Base-by-base conservation (phyloP, 2,888 invertebrate genomes). In the Pogonocherus hispidulus region DNA sequence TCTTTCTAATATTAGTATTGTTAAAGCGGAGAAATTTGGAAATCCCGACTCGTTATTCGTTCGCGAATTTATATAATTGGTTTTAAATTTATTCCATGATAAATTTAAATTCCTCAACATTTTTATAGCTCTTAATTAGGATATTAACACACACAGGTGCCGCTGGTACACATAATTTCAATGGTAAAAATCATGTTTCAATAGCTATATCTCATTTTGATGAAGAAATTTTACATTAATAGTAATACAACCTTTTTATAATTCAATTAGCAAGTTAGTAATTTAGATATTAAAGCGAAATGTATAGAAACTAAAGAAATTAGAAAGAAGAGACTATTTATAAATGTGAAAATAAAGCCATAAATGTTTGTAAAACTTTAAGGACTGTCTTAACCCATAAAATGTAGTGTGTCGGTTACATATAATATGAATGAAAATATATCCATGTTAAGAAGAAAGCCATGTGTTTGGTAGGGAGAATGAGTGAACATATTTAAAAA, bases 61-160 rank as follows among this genome's bases (percentile, higher is more conserved):
- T 16, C 32, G 52, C 32, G 52, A 52, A 52, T 52, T 52, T 52
- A 52, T 52, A 18, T 52, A 52, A 52, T 52, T 52, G 32, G 32
- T 52, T 32, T 16, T 32, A 52, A 52, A 52, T 52, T 52, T 52
- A 52, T 52, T 52, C 52, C 32, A 11, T 18, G 32, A 52, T 27
- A 52, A 52, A 52, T 32, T 52, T 6, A 52, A 2, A 27, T 32
- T 16, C 52, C 4, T 9, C 27, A 52, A 11, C 32, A 9, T 19
- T 27, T 51, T 52, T 52, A 52, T 32, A 3, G 18, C 11, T 18
- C 19, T 52, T 52, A 52, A 52, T 52, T 52, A 1, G 32, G 32
- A 18, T 52, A 52, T 32, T 52, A 52, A 32, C 14, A n/a, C n/a
- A 22, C 22, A 18, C n/a, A 41, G 52, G 27, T 18, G 52, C 18